Percentiles rank a stretch among this genome's conserved stretches.
Conservation (phyloP, 2,797 vertebrate species). For the Poeciliopsis paucimaculata region DNA sequence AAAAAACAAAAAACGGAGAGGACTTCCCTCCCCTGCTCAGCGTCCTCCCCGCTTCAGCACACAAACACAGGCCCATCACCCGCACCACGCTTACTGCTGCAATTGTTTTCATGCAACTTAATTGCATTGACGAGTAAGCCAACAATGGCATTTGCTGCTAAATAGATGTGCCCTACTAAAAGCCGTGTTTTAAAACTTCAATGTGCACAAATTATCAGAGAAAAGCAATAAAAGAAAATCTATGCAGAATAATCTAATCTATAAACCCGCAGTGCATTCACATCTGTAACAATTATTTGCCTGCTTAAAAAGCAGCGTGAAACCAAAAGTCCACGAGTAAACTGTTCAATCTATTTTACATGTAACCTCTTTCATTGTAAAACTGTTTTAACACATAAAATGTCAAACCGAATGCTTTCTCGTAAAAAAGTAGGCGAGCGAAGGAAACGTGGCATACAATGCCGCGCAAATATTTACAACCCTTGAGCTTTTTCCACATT, state of each 20-base stretch:
- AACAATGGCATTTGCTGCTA: constrained; percentile 61
- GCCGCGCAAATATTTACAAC: neutral
- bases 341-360: neutral
- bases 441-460: neutral
- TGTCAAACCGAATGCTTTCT: neutral
- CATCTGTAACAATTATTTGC: neutral
- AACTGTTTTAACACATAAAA: neutral
- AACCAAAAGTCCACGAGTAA: neutral
- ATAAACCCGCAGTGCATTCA: neutral
- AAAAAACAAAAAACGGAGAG: constrained; percentile 26
- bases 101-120: constrained; percentile 67
- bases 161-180: constrained; percentile 25
- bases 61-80: constrained; percentile 74
- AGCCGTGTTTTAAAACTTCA: neutral
- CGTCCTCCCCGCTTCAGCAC: constrained; percentile 70
- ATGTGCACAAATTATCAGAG: neutral
- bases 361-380: neutral
- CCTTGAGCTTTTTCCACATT: neutral
- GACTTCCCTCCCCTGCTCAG: constrained; percentile 66
- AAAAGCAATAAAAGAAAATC: neutral
- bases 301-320: neutral
- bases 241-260: neutral
- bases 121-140: constrained; percentile 56
- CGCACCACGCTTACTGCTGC: constrained; percentile 43
- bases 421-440: neutral